Percentiles rank a stretch among this genome's conserved stretches.
Conservation (phyloP, 2,113 vertebrate genomes). For the Charadrius vociferus region DNA sequence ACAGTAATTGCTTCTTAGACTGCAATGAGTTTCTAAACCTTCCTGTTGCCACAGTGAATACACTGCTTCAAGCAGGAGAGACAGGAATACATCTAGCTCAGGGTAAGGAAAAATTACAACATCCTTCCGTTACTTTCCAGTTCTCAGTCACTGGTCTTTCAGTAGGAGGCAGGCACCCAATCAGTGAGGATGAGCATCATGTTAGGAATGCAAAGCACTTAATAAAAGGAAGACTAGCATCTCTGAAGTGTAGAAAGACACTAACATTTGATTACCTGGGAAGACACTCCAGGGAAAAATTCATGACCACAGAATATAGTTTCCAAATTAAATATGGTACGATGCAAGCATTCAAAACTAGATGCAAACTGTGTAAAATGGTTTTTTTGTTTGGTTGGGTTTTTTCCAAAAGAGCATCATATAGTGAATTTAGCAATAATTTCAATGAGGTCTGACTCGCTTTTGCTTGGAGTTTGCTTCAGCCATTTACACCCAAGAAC, state of each 20-base stretch:
- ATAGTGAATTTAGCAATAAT: not conserved
- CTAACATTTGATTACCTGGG: slow-evolving; percentile 29
- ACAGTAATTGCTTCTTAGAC: not conserved
- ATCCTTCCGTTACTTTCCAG: not conserved
- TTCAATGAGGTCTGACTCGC: not conserved
- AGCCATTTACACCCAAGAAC: not conserved
- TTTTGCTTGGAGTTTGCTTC: not conserved
- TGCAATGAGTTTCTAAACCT: not conserved
- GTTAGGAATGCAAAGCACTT: slow-evolving; percentile 34
- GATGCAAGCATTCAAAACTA: not conserved
- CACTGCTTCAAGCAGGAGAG: not conserved
- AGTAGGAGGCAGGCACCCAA: not conserved
- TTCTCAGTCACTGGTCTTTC: not conserved
- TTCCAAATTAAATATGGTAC: not conserved
- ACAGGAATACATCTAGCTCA: not conserved
- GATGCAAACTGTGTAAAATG: not conserved
- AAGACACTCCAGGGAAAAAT: slow-evolving; percentile 6
- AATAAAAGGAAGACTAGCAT: slow-evolving; percentile 30
- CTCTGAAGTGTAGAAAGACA: not conserved
- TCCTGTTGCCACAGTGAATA: not conserved
- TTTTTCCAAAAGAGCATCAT: slow-evolving; percentile 3
- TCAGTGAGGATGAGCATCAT: slow-evolving; percentile 7
- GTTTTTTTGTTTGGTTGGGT: not conserved
- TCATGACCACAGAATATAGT: slow-evolving; percentile 19
- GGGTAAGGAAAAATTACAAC: not conserved